phyloP scores from a whole-genome alignment of 2,797 vertebrate genomes.

The Triplophysa bombifrons region DNA sequence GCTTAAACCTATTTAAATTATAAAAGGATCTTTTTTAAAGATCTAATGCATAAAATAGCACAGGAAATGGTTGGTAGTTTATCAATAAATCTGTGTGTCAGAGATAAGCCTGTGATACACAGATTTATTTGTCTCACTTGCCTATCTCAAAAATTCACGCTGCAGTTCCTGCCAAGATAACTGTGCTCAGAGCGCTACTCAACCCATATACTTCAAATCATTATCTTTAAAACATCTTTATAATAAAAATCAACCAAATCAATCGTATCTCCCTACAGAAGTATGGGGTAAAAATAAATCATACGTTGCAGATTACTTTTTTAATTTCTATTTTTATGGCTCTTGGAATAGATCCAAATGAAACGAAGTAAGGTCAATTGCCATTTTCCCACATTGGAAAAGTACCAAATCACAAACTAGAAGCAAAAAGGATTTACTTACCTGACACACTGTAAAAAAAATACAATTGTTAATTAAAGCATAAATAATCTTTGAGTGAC shows the following conservation, averaged over 20 bases:
- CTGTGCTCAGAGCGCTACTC: conserved; percentile 30
- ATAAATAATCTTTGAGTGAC: neutral
- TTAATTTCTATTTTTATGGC: conserved; percentile 5
- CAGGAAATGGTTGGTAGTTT: neutral
- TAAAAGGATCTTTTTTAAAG: neutral
- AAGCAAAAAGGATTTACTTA: conserved; percentile 7
- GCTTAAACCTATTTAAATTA: neutral
- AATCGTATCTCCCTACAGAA: conserved; percentile 3
- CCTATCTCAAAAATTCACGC: conserved; percentile 35
- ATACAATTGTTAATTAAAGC: neutral
- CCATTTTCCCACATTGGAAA: conserved; percentile 17
- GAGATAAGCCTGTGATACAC: neutral
- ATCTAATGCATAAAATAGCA: neutral
- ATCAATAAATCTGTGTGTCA: conserved; percentile 17
- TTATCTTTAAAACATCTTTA: neutral
- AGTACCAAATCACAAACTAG: conserved; percentile 17
- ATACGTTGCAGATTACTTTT: conserved; percentile 9
- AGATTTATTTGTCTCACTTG: conserved; percentile 39
- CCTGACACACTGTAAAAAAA: conserved; percentile 9
- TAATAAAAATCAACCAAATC: conserved; percentile 19
- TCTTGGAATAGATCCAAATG: conserved; percentile 33
- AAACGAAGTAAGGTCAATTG: conserved; percentile 14
- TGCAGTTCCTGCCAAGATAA: conserved; percentile 35
- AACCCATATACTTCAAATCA: conserved; percentile 8
- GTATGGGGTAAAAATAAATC: neutral